Base-by-base conservation (phyloP, 2,113 vertebrate genomes). In the Archilochus colubris region DNA sequence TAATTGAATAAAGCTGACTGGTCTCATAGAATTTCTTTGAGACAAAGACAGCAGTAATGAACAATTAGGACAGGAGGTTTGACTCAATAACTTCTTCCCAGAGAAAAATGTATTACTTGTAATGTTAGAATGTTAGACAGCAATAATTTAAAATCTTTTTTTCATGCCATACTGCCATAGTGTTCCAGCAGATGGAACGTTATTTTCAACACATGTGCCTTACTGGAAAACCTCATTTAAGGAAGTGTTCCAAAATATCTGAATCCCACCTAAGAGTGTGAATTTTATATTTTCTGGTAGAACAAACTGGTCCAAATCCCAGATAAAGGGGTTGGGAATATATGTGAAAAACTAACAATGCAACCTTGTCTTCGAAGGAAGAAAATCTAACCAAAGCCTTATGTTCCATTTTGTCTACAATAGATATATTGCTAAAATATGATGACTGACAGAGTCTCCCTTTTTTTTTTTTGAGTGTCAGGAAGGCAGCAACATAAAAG, bases 31-130 rank as follows among this genome's bases (percentile, higher is more conserved):
- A 78, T 94, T 95, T 95, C 24, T 86, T 91, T 89, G 78, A 95
- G 43, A 93, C 76, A 97, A 93, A 91, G 74, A 77, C 86, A 95
- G 91, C 68, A 88, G 91, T 91, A 95, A 97, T 96, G 96, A 96
- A 82, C 90, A 96, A 95, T 91, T 94, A 95, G 75, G 20, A 63
- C 55, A 91, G 57, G 31, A 96, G 77, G 96, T 82, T 55, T 94
- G 89, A 50, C 82, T 69, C 9, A 2, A 93, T 79, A 91, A 76
- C 54, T 88, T 87, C 31, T 54, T 89, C 28, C 84, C 38, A 89
- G 81, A 95, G 92, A 59, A 94, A 96, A 97, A 92, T 92, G 80
- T 92, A 94, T 91, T 92, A 82, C 83, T 70, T 91, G 66, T 48
- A 92, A 79, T 7, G 28, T 89, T 91, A 89, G 64, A 92, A 81